Evolutionary conservation across 2,888 invertebrate genomes (phyloP).

Genomic region (Orthosia incerta): DNA sequence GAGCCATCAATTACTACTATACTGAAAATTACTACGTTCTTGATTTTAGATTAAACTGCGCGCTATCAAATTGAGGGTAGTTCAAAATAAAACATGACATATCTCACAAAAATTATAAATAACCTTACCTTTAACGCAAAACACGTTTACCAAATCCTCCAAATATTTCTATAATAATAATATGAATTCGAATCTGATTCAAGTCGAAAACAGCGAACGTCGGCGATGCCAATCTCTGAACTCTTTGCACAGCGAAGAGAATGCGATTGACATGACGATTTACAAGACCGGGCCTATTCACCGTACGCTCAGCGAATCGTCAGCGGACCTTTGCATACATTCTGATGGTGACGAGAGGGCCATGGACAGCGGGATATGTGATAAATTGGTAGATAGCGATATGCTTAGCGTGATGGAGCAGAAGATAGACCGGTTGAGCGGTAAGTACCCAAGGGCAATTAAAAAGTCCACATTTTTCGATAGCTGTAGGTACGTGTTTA

Average conservation of each 20-base stretch:
- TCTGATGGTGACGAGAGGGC: conserved; percentile 66
- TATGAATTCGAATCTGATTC: conserved; percentile 45
- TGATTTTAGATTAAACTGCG: background rate
- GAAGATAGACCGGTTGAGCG: conserved; percentile 80
- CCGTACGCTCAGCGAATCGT: conserved; percentile 70
- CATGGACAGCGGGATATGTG: conserved; percentile 70
- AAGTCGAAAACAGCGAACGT: background rate
- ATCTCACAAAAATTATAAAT: background rate
- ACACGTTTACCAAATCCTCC: background rate
- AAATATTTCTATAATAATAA: conserved; percentile 11
- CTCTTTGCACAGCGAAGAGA: conserved; percentile 52
- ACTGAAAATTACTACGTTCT: too few species aligned
- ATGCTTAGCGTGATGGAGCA: conserved; percentile 73
- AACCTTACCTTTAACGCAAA: background rate
- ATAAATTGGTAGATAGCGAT: conserved; percentile 67
- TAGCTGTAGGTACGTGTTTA: too few species aligned
- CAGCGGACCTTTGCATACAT: conserved; percentile 66
- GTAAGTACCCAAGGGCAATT: conserved; percentile 61
- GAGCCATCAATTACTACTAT: too few species aligned
- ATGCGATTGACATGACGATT: conserved; percentile 21
- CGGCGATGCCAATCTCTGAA: conserved; percentile 50
- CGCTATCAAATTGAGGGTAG: conserved; percentile 25
- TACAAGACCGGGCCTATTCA: conserved; percentile 36
- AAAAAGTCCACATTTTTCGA: too few species aligned
- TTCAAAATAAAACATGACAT: background rate